phyloP scores from a whole-genome alignment of 64 coral and sea anemone genomes.

The Stylophora pistillata region DNA sequence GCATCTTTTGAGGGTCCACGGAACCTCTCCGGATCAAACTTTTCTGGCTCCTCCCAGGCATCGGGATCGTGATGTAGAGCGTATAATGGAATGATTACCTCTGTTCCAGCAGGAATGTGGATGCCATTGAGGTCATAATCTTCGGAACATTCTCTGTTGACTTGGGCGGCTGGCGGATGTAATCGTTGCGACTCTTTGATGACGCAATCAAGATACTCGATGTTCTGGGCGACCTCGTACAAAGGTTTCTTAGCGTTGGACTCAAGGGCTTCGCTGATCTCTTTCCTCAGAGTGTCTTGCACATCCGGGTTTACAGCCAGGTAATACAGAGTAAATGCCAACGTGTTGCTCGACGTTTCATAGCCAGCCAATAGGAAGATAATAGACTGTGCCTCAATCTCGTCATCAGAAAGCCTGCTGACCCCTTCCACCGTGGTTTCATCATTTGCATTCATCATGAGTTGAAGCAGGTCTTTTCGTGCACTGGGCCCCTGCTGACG shows the following conservation, averaged over 20 bases:
- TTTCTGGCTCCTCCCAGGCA: conserved; percentile 57
- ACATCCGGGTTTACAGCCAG: conserved; percentile 26
- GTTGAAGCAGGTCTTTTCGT: conserved; percentile 27
- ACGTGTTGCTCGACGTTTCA: conserved; percentile 47
- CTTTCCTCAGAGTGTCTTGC: conserved; percentile 38
- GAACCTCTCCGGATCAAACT: conserved; percentile 76
- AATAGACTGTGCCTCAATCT: conserved; percentile 18
- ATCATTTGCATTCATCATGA: conserved; percentile 29
- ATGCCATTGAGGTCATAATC: conserved; percentile 40
- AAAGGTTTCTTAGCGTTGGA: conserved; percentile 11
- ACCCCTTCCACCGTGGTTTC: conserved; percentile 4
- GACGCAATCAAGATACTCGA: conserved; percentile 75
- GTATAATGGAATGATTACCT: conserved; percentile 50
- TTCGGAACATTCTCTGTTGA: conserved; percentile 39
- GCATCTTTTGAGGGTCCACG: conserved; percentile 47
- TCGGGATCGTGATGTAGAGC: conserved; percentile 57
- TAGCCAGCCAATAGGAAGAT: conserved; percentile 34
- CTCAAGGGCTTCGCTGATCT: conserved; percentile 29
- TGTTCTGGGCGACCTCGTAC: conserved; percentile 22
- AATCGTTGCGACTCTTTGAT: conserved; percentile 53
- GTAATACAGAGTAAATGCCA: conserved; percentile 14
- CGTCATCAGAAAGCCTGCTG: conserved; percentile 33
- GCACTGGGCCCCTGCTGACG: not conserved
- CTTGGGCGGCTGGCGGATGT: conserved; percentile 16
- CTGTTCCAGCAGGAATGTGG: conserved; percentile 65